Evolutionary conservation across 2,888 invertebrate species (phyloP).

Genomic region (Andrena fulva): DNA sequence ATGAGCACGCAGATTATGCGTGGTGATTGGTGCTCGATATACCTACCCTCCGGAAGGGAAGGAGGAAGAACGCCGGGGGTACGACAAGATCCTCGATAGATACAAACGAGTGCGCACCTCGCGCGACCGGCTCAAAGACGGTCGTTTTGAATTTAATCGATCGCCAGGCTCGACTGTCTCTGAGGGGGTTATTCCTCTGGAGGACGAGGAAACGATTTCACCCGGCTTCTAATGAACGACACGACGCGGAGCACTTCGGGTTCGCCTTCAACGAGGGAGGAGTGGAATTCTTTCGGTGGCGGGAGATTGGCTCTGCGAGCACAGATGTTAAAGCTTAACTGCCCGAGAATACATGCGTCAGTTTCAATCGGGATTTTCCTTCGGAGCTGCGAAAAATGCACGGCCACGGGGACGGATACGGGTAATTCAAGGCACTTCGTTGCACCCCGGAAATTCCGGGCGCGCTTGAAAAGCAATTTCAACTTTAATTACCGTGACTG

Average conservation of each 20-base stretch:
- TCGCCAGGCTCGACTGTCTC: constrained; percentile 3
- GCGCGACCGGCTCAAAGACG: constrained; percentile 28
- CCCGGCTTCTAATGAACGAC: too few species aligned
- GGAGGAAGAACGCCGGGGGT: constrained; percentile 62
- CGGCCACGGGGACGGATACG: constrained; percentile 21
- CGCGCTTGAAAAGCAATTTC: constrained; percentile 59
- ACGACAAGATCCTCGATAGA: constrained; percentile 71
- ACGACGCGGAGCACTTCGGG: too few species aligned
- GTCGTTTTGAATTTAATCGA: constrained; percentile 62
- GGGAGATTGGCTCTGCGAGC: not conserved
- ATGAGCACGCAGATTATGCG: constrained; percentile 85
- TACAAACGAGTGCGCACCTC: constrained; percentile 68
- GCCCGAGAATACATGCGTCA: too few species aligned
- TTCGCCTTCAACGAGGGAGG: not conserved
- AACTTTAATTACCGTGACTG: constrained; percentile 59
- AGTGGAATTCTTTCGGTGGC: not conserved
- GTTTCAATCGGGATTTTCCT: too few species aligned
- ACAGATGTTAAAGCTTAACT: not conserved
- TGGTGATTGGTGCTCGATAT: constrained; percentile 83
- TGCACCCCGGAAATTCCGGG: constrained; percentile 48
- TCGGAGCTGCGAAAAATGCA: constrained; percentile 28
- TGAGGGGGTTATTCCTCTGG: too few species aligned
- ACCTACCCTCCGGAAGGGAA: constrained; percentile 75
- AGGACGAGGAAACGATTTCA: not conserved
- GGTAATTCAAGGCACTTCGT: constrained; percentile 22